Base-by-base conservation (phyloP, 2,888 invertebrate genomes). In the Volucella inflata region DNA sequence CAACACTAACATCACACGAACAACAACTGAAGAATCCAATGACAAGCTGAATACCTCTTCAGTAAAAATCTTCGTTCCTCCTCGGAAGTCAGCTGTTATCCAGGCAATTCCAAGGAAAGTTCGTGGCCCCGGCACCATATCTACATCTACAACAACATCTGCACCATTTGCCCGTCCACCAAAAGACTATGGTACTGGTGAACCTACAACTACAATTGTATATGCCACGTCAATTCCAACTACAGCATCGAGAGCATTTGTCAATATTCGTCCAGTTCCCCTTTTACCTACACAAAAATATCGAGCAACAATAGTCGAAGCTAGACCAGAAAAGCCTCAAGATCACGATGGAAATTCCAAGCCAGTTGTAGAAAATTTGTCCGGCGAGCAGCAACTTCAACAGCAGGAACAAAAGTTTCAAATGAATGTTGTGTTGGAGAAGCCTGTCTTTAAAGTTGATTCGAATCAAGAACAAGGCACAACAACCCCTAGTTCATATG, bases 331-430 rank as follows among this genome's bases (percentile, higher is more conserved):
- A 6, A 71, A 53, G 10, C n/a, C 40, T 8, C 30, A 62, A 9
- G n/a, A 38, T 1, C 36, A 51, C 2, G 10, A 11, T 1, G 46
- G 53, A 0, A 87, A 76, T 16, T 9, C 93, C 12, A 94, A 94
- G 89, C 94, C 94, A 0, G 93, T 94, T 10, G 93, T 93, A 55
- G 94, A 94, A n/a, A 71, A 51, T 16, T 50, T 64, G 16, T 68
- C 60, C 2, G 70, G 44, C 1, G 67, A 48, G 2, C 60, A 72
- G 8, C 17, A 67, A n/a, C 68, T 59, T 10, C 65, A 67, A 1
- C 36, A 67, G 3, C 30, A 46, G 36, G 65, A 65, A 10, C 78
- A 64, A 2, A 83, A 68, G 46, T 10, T 10, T 0, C 78, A 62
- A 10, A 30, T 57, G 10, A 71, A 68, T 11, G 48, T 71, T 0